Evolutionary conservation across 2,797 vertebrate species (phyloP).

Genomic region (Morus bassanus): DNA sequence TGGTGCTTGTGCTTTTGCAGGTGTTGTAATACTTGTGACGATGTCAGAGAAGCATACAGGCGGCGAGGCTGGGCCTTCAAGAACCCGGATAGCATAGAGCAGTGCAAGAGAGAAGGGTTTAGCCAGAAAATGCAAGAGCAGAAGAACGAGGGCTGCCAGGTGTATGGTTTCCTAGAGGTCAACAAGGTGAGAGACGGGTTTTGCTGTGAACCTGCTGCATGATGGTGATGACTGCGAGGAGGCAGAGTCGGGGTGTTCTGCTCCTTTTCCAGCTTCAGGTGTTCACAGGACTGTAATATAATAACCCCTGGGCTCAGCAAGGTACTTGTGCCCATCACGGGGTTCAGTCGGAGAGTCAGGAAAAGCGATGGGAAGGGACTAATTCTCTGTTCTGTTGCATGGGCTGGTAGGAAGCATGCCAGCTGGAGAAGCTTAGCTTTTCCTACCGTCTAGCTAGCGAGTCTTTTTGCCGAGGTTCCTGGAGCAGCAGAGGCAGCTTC

Average conservation of each 20-base stretch:
- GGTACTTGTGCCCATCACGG: not conserved
- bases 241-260: not conserved
- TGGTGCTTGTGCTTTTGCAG: slow-evolving; percentile 69
- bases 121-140: slow-evolving; percentile 99
- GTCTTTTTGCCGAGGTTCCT: not conserved
- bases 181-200: slow-evolving; percentile 86
- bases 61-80: slow-evolving; percentile 97
- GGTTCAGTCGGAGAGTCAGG: not conserved
- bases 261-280: not conserved
- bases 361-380: not conserved
- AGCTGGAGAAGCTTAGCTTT: not conserved
- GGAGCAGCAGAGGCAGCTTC: not conserved
- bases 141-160: slow-evolving; percentile 96
- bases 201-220: not conserved
- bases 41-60: slow-evolving; percentile 96
- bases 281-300: not conserved
- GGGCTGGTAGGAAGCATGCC: not conserved
- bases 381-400: not conserved
- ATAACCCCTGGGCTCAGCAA: not conserved
- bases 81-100: slow-evolving; percentile 94
- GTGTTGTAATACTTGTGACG: slow-evolving; percentile 96
- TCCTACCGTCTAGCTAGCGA: not conserved
- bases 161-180: slow-evolving; percentile 95
- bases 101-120: slow-evolving; percentile 96
- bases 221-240: not conserved